A percentile compares a stretch with the other conserved stretches of the same genome.
Evolutionary conservation across 2,888 invertebrate genomes (phyloP).

Genomic region (Drosophila emarginata): DNA sequence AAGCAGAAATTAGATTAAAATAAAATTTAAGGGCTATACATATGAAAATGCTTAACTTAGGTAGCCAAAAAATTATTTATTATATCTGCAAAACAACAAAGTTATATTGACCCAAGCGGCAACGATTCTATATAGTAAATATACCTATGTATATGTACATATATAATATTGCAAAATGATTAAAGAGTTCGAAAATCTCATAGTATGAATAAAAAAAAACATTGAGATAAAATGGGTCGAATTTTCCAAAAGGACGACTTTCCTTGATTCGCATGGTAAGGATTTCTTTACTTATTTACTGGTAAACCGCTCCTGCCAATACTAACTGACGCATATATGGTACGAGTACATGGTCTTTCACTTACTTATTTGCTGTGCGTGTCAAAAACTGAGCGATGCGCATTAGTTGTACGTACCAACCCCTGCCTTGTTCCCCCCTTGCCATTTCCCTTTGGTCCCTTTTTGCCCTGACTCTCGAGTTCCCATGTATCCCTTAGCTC

Average conservation of each 20-base stretch:
- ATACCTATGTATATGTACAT: too few species aligned
- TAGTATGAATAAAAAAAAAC: too few species aligned
- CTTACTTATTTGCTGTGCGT: constrained; percentile 63
- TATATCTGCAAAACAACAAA: neutral
- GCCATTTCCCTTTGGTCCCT: neutral
- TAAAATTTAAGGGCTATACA: too few species aligned
- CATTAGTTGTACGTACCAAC: constrained; percentile 29
- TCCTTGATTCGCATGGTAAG: too few species aligned
- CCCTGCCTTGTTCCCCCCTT: neutral
- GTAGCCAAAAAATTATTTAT: neutral
- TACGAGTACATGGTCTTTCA: constrained; percentile 8
- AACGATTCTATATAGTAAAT: too few species aligned
- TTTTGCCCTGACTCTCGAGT: neutral
- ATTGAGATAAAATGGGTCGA: too few species aligned
- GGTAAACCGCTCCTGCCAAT: constrained; percentile 19
- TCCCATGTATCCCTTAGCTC: constrained; percentile 3
- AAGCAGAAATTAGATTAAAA: too few species aligned
- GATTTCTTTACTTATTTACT: neutral
- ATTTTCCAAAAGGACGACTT: too few species aligned
- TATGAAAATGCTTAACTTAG: too few species aligned
- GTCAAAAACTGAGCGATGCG: constrained; percentile 61
- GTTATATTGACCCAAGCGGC: neutral
- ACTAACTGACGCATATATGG: neutral
- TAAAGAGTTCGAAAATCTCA: too few species aligned
- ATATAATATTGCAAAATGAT: too few species aligned